Evolutionary conservation across 2,888 invertebrate genomes (phyloP), one percentile per base, ranked within the genome.

Genomic region (Synergus laeviventris): DNA sequence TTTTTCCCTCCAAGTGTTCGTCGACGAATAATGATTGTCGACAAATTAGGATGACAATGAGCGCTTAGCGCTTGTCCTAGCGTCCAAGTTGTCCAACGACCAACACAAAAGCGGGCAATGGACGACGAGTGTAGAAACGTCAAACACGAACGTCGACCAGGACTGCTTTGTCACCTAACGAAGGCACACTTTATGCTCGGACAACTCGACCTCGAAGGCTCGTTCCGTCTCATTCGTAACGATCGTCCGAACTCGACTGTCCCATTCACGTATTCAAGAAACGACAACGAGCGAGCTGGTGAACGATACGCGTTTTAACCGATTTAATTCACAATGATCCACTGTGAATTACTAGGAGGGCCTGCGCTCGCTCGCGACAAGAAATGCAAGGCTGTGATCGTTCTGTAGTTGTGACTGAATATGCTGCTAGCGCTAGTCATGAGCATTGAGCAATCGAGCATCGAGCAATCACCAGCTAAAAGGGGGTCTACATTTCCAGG

Each of bases 111-210:
- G 45, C 45, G 66, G 45, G 31, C 66, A 49, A 70, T 70, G 66
- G 66, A 70, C 66, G 45, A 42, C 66, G 66, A 24, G 24, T 70
- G 42, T 9, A 70, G 66, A 70, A 70, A 70, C 66, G 66, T 70
- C 66, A 70, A 70, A 70, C 45, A 70, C 66, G 66, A 70, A 24
- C 66, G 49, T 66, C 66, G 66, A 70, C 66, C 45, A 70, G 45
- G 31, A 70, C 45, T 70, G 66, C 31, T 70, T 70, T 70, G 66
- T 70, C 66, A 70, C 45, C 45, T 70, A 49, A 49, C 45, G 66
- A 66, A 66, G 66, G 45, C 66, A 70, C 66, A 70, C 66, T 70
- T 70, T 70, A 70, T 70, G 42, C 31, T 70, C 45, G 24, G 66
- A 49, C 66, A 70, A 70, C 45, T 49, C 66, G 49, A 49, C 66